Base-by-base conservation (phyloP, 2,797 vertebrate species). In the Craterocephalus amniculus region DNA sequence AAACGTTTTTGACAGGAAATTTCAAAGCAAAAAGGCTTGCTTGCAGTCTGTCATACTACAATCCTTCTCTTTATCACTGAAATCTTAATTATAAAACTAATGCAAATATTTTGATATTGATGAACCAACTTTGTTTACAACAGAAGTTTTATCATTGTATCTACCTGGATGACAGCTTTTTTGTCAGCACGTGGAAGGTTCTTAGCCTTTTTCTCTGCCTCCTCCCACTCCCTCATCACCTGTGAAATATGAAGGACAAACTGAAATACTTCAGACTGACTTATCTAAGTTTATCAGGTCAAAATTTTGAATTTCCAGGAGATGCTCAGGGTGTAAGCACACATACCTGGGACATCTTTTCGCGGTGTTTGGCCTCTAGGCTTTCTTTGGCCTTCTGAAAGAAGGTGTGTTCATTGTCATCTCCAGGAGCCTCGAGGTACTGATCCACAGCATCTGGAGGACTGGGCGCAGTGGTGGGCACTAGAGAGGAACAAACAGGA, bases 191-290 rank as follows among this genome's bases (percentile, higher is more conserved):
- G 96, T 55, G 97, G 96, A 85, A 98, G 95, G 72, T 94, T 99
- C 93, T 98, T 99, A 9, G 96, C 96, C 85, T 97, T 94, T 71
- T 93, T 95, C 88, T 99, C 97, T 26, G 97, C 97, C 76, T 99
- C 98, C 75, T 99, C 98, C 98, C 98, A 99, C 90, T 99, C 98
- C 80, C 96, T 96, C 98, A 99, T 99, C 86, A 99, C 96, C 98
- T 99, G 80, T n/a, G 4, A 71, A 3, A 6, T 4, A 6, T 69
- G 67, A 58, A 4, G 12, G 38, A 20, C 51, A 64, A 59, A 12
- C 2, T n/a, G n/a, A n/a, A n/a, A n/a, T n/a, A 45, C 18, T 45
- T 8, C 20, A 45, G 1, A n/a, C 2, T 45, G 20, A 45, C 43
- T n/a, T 45, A n/a, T 45, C 18, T 45, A 45, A 18, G 38, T 43